Conservation (phyloP, 37 sponge, comb jelly and placozoan genomes). For the Geodia barretti region DNA sequence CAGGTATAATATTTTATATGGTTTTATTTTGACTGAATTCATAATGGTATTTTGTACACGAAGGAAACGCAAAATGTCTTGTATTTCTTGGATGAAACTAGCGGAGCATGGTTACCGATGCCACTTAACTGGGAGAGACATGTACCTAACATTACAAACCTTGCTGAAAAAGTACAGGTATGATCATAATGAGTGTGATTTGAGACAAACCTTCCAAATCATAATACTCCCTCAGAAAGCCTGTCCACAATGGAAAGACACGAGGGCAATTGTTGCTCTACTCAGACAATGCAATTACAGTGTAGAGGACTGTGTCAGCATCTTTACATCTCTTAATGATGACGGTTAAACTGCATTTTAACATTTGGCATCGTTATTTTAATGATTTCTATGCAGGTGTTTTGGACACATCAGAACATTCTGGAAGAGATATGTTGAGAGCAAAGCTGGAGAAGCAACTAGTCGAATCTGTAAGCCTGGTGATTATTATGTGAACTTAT, state of each 20-base stretch:
- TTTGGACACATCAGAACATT: conserved; percentile 28
- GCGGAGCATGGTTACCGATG: conserved; percentile 67
- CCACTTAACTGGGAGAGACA: conserved; percentile 87
- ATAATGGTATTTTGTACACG: no score
- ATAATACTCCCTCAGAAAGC: conserved; percentile 42
- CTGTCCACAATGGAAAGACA: conserved; percentile 79
- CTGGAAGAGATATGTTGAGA: conserved; percentile 26
- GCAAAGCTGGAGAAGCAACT: conserved; percentile 38
- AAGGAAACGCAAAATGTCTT: conserved; percentile 65
- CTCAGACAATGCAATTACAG: conserved; percentile 72
- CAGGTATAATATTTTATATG: conserved; percentile 28
- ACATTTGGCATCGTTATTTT: neutral
- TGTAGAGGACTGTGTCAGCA: conserved; percentile 64
- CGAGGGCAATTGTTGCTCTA: conserved; percentile 54
- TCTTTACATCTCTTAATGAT: conserved; percentile 56
- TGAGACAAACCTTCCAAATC: no score
- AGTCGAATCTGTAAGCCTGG: conserved; percentile 39
- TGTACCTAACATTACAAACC: conserved; percentile 38
- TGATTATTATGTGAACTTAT: no score
- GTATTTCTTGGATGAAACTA: conserved; percentile 70
- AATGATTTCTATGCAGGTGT: conserved; percentile 17
- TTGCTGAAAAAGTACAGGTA: conserved; percentile 70
- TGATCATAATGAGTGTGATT: neutral
- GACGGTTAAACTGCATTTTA: conserved; percentile 43
- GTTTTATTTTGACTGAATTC: neutral